Evolutionary conservation across 2,797 vertebrate genomes (phyloP).

Genomic region (Poeciliopsis presidionis): DNA sequence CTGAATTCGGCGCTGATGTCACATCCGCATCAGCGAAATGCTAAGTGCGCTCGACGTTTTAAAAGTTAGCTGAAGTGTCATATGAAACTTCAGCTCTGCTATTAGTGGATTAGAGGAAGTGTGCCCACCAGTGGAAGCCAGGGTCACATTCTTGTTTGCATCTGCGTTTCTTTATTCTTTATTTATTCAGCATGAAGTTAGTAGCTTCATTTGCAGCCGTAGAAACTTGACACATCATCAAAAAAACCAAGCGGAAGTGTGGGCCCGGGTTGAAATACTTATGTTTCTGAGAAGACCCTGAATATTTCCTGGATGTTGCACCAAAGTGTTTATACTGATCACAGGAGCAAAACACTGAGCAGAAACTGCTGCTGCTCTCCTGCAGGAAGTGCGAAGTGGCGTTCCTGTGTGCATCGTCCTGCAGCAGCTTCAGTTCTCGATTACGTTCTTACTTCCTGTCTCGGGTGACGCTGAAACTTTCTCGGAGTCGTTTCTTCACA

Average conservation of each 20-base stretch:
- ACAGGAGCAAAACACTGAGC: not conserved
- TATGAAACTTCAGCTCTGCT: not conserved
- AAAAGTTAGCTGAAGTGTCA: not conserved
- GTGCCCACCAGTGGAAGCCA: not conserved
- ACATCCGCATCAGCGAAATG: too few species aligned
- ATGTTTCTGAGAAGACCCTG: not conserved
- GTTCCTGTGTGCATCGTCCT: not conserved
- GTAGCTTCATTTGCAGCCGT: not conserved
- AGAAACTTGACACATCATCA: not conserved
- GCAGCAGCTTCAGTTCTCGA: not conserved
- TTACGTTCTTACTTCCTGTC: not conserved
- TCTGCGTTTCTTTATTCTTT: not conserved
- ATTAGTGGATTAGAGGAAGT: not conserved
- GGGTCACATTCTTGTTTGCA: not conserved
- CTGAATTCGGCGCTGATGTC: too few species aligned
- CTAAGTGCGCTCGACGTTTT: not conserved
- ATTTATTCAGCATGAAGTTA: not conserved
- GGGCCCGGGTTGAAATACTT: not conserved
- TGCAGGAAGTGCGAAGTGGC: not conserved
- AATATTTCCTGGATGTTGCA: not conserved
- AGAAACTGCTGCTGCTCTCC: not conserved
- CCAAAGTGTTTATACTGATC: not conserved
- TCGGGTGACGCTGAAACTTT: not conserved
- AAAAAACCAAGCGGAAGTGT: not conserved
- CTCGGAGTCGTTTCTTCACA: conserved; percentile 1